Base-by-base conservation (phyloP, 2,113 vertebrate genomes). In the Lepus timidus region DNA sequence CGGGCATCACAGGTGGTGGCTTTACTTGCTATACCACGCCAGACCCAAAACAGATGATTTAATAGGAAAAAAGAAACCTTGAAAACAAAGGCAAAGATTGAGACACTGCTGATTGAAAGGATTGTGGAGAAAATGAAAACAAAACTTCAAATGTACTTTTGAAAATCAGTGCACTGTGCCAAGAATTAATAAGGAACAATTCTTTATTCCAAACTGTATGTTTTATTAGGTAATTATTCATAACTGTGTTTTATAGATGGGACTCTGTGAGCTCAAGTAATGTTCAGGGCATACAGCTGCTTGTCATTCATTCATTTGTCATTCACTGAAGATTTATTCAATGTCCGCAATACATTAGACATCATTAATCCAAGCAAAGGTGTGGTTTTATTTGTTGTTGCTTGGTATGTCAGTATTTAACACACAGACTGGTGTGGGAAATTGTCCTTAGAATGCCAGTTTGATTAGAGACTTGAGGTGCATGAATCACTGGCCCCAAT, bases 111-210 rank as follows among this genome's bases (percentile, higher is more conserved):
- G 27, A 33, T 4, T n/a, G 9, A 31, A 67, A 85, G 20, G 19
- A 20, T 51, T 74, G 31, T 55, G 58, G 23, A 88, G 14, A 44
- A 90, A 76, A 68, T 64, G 33, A 83, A 29, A 70, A 84, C 61
- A 44, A 85, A 31, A 79, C 52, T 86, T 80, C 4, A 44, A 81
- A 91, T 93, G 13, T 55, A 84, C 20, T 51, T 70, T n/a, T 87
- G 19, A 75, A 94, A 87, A 90, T 79, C 49, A 74, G 74, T 20
- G 10, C 17, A 70, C 44, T 75, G 51, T 44, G 84, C 5, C 22
- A 74, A 74, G 25, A 79, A 62, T 85, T 70, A 91, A 88, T 91
- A 85, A 81, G 23, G 85, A 70, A 10, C 81, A 39, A 64, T 79
- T 87, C 19, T 78, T 83, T 80, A 65, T 51, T 88, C 25, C 16